Evolutionary conservation across 2,797 vertebrate genomes (phyloP), one percentile per base, ranked within the genome.

Genomic region (Phalanger gymnotis): DNA sequence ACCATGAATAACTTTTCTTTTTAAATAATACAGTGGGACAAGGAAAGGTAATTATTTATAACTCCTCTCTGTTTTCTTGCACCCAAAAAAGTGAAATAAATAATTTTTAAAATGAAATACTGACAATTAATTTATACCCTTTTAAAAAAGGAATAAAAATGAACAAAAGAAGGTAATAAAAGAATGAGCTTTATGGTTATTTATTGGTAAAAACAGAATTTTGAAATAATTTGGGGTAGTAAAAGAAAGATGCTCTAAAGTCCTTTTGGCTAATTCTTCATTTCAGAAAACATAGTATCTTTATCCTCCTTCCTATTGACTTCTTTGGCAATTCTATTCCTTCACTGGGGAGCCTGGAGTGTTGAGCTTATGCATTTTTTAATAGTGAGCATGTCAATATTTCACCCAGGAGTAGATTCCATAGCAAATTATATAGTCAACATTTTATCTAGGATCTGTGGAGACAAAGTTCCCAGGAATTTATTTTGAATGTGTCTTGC

Each of bases 401-500:
- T 94, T 94, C 81, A 93, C 30, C 61, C 14, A 52, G 55, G 91
- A 97, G 94, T 92, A 92, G 90, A 92, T 96, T 96, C 61, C 94
- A 92, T 92, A 54, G 90, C 92, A 95, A 93, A 58, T 95, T 90
- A 89, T 40, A 91, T 92, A 96, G 58, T 97, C 97, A 97, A 95
- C 94, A 97, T 73, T 95, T 81, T 97, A 96, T 93, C 96, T 95
- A 92, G 89, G 90, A 89, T 97, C 47, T 95, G 94, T 97, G 97
- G 93, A 97, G 95, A 96, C 94, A 90, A 97, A 97, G 81, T 96
- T 96, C 58, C 92, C 58, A 95, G 96, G 93, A 96, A 96, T 97
- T 97, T 97, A 94, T 97, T 97, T 94, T 95, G 92, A 97, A 95
- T 95, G 87, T 95, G 94, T 96, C 94, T 97, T 97, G 95, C 93